phyloP scores from a whole-genome alignment of 1,140 invertebrate genomes.

The Musca vetustissima region DNA sequence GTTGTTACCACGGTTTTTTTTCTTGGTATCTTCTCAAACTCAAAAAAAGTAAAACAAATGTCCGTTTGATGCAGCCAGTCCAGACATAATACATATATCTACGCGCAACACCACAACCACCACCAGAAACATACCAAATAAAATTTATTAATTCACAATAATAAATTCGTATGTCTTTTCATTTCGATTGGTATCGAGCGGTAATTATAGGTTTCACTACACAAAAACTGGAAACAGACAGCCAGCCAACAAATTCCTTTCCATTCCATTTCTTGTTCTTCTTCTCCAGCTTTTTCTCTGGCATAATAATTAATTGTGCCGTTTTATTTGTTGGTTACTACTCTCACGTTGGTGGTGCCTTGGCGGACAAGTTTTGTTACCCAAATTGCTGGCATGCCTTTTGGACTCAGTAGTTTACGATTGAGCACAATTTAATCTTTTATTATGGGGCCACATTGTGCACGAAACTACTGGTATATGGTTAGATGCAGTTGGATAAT shows the following conservation, averaged over 20 bases:
- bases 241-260: neutral
- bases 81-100: neutral
- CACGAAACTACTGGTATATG: too few species aligned
- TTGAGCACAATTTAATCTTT: conserved; percentile 5
- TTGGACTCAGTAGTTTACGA: neutral
- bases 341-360: neutral
- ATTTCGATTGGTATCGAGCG: conserved; percentile 26
- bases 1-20: neutral
- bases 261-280: conserved; percentile 7
- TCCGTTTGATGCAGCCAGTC: neutral
- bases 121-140: conserved; percentile 10
- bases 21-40: neutral
- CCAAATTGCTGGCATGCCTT: too few species aligned
- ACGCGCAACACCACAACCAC: neutral
- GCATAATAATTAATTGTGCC: conserved; percentile 24
- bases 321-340: conserved; percentile 4
- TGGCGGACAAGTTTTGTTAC: too few species aligned
- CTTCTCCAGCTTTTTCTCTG: neutral
- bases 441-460: too few species aligned
- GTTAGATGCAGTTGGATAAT: too few species aligned
- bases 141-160: conserved; percentile 27
- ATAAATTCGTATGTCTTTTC: conserved; percentile 26
- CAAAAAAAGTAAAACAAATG: too few species aligned
- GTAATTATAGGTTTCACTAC: conserved; percentile 23
- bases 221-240: neutral